Evolutionary conservation across 2,888 invertebrate species (phyloP), one percentile per base, ranked within the genome.

Genomic region (Loripinus fragilis): DNA sequence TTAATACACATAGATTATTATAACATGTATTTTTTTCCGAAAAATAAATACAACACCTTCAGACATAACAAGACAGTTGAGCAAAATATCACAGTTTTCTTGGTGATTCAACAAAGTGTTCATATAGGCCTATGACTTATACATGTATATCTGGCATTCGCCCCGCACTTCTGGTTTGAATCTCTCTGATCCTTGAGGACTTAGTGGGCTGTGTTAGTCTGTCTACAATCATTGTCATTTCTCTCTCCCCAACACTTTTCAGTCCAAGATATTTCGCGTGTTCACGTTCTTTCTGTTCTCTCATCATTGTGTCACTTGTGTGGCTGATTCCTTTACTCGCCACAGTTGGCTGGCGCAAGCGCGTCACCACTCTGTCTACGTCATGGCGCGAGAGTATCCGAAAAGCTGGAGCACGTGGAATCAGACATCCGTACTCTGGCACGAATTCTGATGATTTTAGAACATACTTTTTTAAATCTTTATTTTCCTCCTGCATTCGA

Each of bases 361-460:
- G 83, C 15, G 60, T 72, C 0, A 89, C 86, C 30, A 89, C 82
- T 23, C 80, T 83, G 42, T 88, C 85, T 17, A 89, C 76, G 71
- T 90, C 87, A 52, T 89, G 83, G 7, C 88, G 83, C 0, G 91
- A 90, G 3, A 91, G 81, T 3, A 86, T 68, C 33, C 89, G 85
- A 83, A 91, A 91, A 8, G 90, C 91, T 15, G 89, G 90, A 8
- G 91, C 91, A 17, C 87, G 74, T 20, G 91, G 91, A 60, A 91
- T 88, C 64, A 89, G 69, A 69, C 90, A 90, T 33, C 83, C 78
- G 76, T 89, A 88, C 41, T 88, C 88, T 33, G 86, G 82, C 30
- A 86, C 81, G 75, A 89, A 91, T 70, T 88, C 88, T 10, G 89
- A 87, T 23, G 86, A 87, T 55, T 86, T 76, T 25, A 90, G 78